A percentile compares a stretch with the other conserved stretches of the same genome.
These are phyloP conservation scores for Motacilla alba DNA, from an alignment of 2,113 vertebrate genomes.

Conservation along the genomic window DNA sequence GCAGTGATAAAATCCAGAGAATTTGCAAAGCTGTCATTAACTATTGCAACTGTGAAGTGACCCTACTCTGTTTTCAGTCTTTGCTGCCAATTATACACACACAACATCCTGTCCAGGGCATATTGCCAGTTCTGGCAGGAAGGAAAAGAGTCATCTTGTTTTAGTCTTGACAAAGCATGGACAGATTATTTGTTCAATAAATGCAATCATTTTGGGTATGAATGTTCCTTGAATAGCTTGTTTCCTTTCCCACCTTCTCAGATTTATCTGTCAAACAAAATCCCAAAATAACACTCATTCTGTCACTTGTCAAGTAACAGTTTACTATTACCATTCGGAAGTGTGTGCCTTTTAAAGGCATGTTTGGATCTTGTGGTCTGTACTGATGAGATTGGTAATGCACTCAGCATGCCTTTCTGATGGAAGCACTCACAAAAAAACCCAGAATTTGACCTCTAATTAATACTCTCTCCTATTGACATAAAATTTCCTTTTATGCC, in stretches of 20 bases:
- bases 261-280: background rate
- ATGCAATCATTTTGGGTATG: background rate
- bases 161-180: background rate
- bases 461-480: background rate
- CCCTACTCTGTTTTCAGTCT: background rate
- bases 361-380: background rate
- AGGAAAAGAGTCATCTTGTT: background rate
- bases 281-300: background rate
- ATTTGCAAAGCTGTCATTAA: background rate
- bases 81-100: background rate
- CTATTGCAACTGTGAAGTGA: background rate
- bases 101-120: background rate
- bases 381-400: background rate
- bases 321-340: background rate
- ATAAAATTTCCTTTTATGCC: background rate
- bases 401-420: background rate
- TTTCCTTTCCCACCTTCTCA: constrained; percentile 23
- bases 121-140: background rate
- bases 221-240: background rate
- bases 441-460: background rate
- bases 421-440: background rate
- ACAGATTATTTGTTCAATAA: constrained; percentile 18
- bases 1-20: background rate
- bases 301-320: constrained; percentile 1
- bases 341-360: background rate